Base-by-base conservation (phyloP, 2,113 vertebrate species). In the Prionailurus bengalensis region DNA sequence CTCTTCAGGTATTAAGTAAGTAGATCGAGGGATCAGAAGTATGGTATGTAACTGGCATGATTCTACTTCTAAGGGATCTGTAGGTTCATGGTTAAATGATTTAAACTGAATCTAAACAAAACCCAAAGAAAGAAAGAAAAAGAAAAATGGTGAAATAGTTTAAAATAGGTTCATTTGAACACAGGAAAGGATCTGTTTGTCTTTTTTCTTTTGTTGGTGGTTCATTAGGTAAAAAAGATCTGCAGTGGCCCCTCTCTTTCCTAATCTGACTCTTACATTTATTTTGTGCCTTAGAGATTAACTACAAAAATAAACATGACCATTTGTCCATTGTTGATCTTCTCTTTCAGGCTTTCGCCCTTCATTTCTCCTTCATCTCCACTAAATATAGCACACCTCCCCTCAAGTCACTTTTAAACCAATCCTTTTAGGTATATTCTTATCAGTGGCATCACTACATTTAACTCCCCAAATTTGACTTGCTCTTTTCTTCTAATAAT, bases 201-300 rank as follows among this genome's bases (percentile, higher is more conserved):
- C 68, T 96, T 84, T 58, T 66, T 31, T 74, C 25, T 88, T 96
- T 83, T 97, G 95, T 89, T 65, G 78, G 42, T 96, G 89, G 36
- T 71, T 88, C 84, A 51, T 48, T 48, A 83, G 58, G 68, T 31
- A 0, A 61, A 97, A 96, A 94, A 76, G 66, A 53, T 88, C 42
- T 92, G 14, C 33, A 89, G 0, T 36, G 4, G 39, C 94, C 95
- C 74, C 33, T 96, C 66, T 36, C 65, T 91, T 97, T 97, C 29
- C 79, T 97, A 58, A 86, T 97, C 97, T 98, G 90, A 85, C 97
- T 98, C 98, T 98, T 97, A 97, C 94, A 92, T 99, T 99, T 99
- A 98, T 99, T 99, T 99, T 99, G 98, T 99, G 99, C 99, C 99
- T 99, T 99, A 99, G 98, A 96, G 61, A 98, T 96, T 98, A 97